These are phyloP conservation scores for Rhinopomastus cyanomelas DNA, from an alignment of 2,113 vertebrate species.

Conservation along the genomic window DNA sequence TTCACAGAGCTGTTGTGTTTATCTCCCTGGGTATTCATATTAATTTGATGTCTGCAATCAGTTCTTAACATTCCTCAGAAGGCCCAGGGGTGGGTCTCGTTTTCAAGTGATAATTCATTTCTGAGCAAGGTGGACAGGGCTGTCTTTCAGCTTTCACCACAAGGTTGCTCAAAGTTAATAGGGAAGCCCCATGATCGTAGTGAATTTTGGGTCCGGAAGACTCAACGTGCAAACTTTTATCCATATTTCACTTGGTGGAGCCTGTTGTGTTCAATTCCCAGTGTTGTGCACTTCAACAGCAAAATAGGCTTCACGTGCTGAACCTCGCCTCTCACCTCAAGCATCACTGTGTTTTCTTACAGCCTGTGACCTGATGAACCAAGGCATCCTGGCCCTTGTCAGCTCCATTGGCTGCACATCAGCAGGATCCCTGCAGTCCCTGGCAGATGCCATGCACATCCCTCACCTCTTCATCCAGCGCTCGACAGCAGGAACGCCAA, in stretches of 20 bases:
- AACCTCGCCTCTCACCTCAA: not conserved
- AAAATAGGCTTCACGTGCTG: not conserved
- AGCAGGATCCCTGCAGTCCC: slow-evolving; percentile 90
- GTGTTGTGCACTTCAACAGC: not conserved
- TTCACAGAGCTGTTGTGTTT: not conserved
- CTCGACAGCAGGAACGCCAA: slow-evolving; percentile 84
- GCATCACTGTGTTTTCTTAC: slow-evolving; percentile 49
- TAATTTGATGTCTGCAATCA: not conserved
- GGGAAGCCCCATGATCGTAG: not conserved
- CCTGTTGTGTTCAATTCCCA: not conserved
- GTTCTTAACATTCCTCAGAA: not conserved
- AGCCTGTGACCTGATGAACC: slow-evolving; percentile 99
- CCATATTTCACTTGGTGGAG: not conserved
- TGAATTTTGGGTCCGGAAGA: not conserved
- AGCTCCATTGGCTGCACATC: slow-evolving; percentile 98
- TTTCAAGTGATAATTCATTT: not conserved
- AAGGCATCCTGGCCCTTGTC: slow-evolving; percentile 95
- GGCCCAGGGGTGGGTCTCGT: not conserved
- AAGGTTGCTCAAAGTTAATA: not conserved
- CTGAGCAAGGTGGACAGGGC: not conserved
- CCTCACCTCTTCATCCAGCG: slow-evolving; percentile 97
- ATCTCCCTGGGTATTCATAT: not conserved
- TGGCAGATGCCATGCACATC: slow-evolving; percentile 98
- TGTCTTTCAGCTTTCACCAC: not conserved
- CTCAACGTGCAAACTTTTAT: not conserved